phyloP scores from a whole-genome alignment of 2,113 vertebrate genomes.

The Trichechus manatus region DNA sequence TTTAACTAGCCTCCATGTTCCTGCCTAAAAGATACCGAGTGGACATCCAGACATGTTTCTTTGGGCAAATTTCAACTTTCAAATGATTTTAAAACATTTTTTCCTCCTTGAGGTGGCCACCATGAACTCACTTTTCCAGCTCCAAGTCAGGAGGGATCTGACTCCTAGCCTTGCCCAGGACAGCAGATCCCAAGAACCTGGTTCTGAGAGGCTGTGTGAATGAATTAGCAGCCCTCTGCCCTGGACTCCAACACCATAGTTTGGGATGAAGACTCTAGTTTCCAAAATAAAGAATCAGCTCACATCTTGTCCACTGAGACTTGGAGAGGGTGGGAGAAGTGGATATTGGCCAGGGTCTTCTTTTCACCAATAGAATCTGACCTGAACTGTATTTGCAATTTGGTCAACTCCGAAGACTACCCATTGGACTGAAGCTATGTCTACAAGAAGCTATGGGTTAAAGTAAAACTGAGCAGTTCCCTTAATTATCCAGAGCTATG shows the following conservation, averaged over 20 bases:
- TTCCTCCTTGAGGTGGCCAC: not conserved
- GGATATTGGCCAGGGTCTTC: not conserved
- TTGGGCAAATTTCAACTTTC: slow-evolving; percentile 15
- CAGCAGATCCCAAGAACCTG: not conserved
- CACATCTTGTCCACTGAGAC: not conserved
- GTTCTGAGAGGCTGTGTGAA: not conserved
- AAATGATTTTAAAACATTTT: not conserved
- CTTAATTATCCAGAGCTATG: not conserved
- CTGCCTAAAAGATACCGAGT: not conserved
- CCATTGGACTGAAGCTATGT: not conserved
- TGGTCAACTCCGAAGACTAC: slow-evolving; percentile 13
- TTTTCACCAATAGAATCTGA: slow-evolving; percentile 23
- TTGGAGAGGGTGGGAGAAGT: not conserved
- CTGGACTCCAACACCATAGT: not conserved
- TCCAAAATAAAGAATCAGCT: not conserved
- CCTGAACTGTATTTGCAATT: not conserved
- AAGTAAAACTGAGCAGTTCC: not conserved
- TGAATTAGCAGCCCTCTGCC: not conserved
- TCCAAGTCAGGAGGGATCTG: not conserved
- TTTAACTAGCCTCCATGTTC: not conserved
- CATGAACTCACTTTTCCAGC: not conserved
- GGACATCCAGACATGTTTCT: not conserved
- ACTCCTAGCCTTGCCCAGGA: not conserved
- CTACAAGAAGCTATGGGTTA: not conserved
- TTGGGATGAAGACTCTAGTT: not conserved